Conservation (phyloP, 2,113 vertebrate genomes). For the Corythaixoides concolor region DNA sequence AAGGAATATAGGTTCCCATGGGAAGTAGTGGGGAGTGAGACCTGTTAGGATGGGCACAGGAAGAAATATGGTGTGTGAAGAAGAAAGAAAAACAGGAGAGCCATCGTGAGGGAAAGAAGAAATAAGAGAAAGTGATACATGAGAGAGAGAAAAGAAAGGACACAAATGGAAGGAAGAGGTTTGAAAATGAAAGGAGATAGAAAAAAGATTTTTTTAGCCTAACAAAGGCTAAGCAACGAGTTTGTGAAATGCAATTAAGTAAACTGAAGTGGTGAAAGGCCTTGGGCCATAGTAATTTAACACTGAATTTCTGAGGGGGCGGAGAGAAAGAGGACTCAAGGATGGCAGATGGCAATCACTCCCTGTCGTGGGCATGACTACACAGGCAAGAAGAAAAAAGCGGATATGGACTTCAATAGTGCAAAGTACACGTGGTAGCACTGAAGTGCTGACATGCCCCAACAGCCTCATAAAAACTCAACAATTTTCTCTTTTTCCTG, state of each 20-base stretch:
- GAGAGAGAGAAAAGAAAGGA: background rate
- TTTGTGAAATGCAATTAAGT: background rate
- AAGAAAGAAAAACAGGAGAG: background rate
- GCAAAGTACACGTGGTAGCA: background rate
- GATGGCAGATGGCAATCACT: background rate
- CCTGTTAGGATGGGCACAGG: background rate
- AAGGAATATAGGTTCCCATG: background rate
- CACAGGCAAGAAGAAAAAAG: background rate
- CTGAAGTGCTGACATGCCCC: background rate
- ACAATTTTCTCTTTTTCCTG: background rate
- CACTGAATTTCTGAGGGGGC: background rate
- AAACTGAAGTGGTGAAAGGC: background rate
- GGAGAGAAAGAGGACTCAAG: background rate
- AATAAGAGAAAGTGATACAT: background rate
- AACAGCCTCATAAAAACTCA: background rate
- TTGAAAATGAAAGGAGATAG: background rate
- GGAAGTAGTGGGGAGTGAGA: background rate
- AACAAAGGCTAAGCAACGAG: background rate
- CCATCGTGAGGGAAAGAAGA: background rate
- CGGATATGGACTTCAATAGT: background rate
- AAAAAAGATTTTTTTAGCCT: background rate
- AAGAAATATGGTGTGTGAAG: background rate
- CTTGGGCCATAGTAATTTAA: background rate
- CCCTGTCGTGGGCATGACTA: background rate
- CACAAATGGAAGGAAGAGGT: background rate